phyloP scores from a whole-genome alignment of 1,140 invertebrate genomes.

The Leptinotarsa texana region DNA sequence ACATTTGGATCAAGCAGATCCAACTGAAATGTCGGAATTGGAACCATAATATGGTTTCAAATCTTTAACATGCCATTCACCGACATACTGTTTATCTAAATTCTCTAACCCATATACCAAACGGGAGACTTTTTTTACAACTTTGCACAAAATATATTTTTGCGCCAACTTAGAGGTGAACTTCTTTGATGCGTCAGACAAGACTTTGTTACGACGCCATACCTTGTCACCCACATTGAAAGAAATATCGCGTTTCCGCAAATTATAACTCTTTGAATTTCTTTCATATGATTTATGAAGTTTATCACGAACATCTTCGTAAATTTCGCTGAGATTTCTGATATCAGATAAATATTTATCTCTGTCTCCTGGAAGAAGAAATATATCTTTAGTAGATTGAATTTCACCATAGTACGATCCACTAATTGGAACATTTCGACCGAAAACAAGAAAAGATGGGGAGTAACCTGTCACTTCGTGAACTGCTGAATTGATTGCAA shows the following conservation, averaged over 20 bases:
- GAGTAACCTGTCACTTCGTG: slow-evolving; percentile 7
- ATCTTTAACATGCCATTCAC: slow-evolving; percentile 36
- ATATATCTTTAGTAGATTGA: not conserved
- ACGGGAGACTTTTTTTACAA: slow-evolving; percentile 26
- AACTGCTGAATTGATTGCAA: slow-evolving; percentile 5
- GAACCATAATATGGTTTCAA: slow-evolving; percentile 27
- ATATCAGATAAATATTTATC: slow-evolving; percentile 14
- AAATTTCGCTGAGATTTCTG: slow-evolving; percentile 13
- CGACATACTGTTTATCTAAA: slow-evolving; percentile 5
- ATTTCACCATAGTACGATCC: not conserved
- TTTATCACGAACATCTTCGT: slow-evolving; percentile 19
- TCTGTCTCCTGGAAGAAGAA: not conserved
- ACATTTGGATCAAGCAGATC: slow-evolving; percentile 1
- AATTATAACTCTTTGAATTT: slow-evolving; percentile 30
- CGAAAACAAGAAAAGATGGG: slow-evolving; percentile 11
- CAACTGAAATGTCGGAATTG: slow-evolving; percentile 21
- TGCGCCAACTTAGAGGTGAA: slow-evolving; percentile 36
- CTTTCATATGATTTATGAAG: slow-evolving; percentile 27
- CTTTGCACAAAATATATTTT: slow-evolving; percentile 32
- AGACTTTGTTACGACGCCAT: slow-evolving; percentile 26
- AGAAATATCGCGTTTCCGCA: slow-evolving; percentile 24
- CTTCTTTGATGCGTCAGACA: slow-evolving; percentile 13
- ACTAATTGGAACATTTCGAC: not conserved
- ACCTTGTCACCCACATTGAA: slow-evolving; percentile 34
- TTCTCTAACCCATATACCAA: slow-evolving; percentile 27